Base-by-base conservation (phyloP, 2,113 vertebrate species). In the Gopherus flavomarginatus region DNA sequence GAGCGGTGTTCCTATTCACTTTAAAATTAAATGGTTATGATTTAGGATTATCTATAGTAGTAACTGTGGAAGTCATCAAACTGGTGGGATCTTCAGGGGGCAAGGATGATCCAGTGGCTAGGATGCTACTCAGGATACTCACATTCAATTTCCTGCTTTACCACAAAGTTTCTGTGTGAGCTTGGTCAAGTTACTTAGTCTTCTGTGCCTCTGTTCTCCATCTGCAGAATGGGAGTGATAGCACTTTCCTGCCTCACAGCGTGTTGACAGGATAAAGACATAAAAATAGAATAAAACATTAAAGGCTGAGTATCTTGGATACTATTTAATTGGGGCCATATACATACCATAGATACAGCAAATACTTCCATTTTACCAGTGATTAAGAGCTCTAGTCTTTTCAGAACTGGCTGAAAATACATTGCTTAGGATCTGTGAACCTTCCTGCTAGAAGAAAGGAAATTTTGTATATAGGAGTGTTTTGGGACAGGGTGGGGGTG, bases 261-360 rank as follows among this genome's bases (percentile, higher is more conserved):
- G 89, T 62, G 56, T 95, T 93, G 82, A 85, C 81, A 82, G 83
- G 81, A 62, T 95, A 93, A 96, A 94, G 65, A n/a, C 31, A 69
- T 69, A 69, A 69, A 31, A 69, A 69, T 1, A n/a, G 35, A 69
- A 38, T 35, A 69, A 69, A 69, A 69, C 35, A 62, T 57, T 57
- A 35, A 62, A 62, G 27, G 31, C 27, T 62, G 59, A 31, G 27
- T 62, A 29, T 62, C 59, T 62, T 62, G 59, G 59, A 62, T 62
- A 62, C 59, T 62, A 27, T 62, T 35, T 65, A 65, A 65, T 38
- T n/a, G 65, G 29, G 65, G 16, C 65, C 8, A 21, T 69, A 69
- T 22, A 21, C 65, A n/a, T 69, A 69, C 35, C 35, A 4, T n/a
- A 69, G 65, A 10, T 91, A 90, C 81, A 85, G 54, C 53, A 65